phyloP scores from a whole-genome alignment of 2,888 invertebrate species.

The Sarcophaga rosellei region DNA sequence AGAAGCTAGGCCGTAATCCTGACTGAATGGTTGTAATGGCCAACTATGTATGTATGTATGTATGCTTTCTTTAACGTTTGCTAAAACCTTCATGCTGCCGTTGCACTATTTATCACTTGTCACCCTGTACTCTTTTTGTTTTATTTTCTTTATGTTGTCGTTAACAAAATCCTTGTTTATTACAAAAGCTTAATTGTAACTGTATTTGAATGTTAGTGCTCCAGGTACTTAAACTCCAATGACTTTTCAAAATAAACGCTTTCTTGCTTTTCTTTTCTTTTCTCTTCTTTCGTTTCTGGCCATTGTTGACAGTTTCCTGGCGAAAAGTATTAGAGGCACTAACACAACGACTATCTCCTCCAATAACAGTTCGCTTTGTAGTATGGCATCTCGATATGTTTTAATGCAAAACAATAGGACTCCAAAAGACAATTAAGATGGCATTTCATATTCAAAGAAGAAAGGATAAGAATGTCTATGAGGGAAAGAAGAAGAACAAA shows the following conservation, averaged over 20 bases:
- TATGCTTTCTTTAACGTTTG: no score
- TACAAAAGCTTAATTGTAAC: background rate
- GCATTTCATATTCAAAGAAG: slow-evolving; percentile 54
- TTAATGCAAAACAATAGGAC: slow-evolving; percentile 62
- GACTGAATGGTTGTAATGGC: no score
- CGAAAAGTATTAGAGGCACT: background rate
- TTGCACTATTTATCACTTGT: no score
- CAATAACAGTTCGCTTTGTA: background rate
- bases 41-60: no score
- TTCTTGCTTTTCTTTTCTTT: slow-evolving; percentile 2
- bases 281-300: no score
- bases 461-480: slow-evolving; percentile 42
- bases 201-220: slow-evolving; percentile 25
- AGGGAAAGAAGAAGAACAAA: slow-evolving; percentile 31
- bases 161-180: background rate
- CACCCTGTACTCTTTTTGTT: no score
- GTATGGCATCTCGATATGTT: slow-evolving; percentile 13
- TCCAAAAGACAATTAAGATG: slow-evolving; percentile 65
- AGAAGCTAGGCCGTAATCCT: no score
- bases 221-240: slow-evolving; percentile 44
- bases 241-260: slow-evolving; percentile 57
- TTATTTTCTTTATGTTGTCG: no score
- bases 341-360: background rate
- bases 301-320: slow-evolving; percentile 39
- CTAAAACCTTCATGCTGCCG: no score